phyloP scores from a whole-genome alignment of 2,888 invertebrate species.

The Uloborus plumipes region DNA sequence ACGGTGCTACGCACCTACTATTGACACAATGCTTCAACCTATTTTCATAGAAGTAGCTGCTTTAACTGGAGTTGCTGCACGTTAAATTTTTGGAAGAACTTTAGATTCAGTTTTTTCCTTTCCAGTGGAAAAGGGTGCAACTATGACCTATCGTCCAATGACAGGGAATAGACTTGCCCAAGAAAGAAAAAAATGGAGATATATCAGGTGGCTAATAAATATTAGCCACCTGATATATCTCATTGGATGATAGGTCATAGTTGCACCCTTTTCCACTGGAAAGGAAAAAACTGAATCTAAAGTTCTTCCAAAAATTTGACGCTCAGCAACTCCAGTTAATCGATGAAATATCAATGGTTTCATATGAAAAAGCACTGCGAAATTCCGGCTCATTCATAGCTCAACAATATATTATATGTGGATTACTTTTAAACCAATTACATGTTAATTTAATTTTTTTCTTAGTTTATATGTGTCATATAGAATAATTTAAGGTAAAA shows the following conservation, averaged over 20 bases:
- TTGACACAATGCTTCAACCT: neutral
- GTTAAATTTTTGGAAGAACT: neutral
- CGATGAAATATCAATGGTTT: slow-evolving; percentile 2
- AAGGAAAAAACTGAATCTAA: too few relatives aligned
- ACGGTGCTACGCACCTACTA: neutral
- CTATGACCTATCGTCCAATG: neutral
- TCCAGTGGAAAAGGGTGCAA: neutral
- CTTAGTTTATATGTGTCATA: too few relatives aligned
- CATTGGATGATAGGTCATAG: too few relatives aligned
- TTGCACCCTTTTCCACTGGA: too few relatives aligned
- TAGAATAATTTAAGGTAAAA: too few relatives aligned
- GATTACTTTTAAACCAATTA: too few relatives aligned
- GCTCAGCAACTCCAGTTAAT: too few relatives aligned
- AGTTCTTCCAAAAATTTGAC: too few relatives aligned
- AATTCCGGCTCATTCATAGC: too few relatives aligned
- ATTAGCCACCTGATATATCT: too few relatives aligned
- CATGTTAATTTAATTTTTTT: too few relatives aligned
- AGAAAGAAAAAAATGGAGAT: neutral
- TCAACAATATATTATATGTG: too few relatives aligned
- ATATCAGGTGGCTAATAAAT: neutral
- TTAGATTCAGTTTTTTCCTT: neutral
- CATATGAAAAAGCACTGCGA: neutral
- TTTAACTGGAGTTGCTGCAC: neutral
- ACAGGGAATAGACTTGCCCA: neutral
- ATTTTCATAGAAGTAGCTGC: neutral